Base-by-base conservation (phyloP, 2,113 vertebrate species). In the Ranitomeya variabilis region DNA sequence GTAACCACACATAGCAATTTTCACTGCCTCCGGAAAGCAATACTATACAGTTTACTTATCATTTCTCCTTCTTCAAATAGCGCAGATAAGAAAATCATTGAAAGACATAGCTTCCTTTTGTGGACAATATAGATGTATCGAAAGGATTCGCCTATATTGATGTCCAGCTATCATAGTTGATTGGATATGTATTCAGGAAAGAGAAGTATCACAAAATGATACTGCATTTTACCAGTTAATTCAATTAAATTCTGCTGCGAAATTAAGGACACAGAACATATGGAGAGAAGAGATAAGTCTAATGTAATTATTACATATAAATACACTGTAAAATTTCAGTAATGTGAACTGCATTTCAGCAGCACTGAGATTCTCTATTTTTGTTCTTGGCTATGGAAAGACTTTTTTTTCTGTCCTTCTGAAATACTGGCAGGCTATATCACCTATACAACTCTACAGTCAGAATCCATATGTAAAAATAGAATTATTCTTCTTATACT, bases 281-380 rank as follows among this genome's bases (percentile, higher is more conserved):
- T 88, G 87, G 80, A 88, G 80, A 52, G 55, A 57, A 82, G 87
- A 88, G 87, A 88, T 88, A 88, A 88, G 80, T 88, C 79, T 71
- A 69, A 87, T 74, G 87, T 83, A 88, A 88, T 88, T 83, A 88
- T 76, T 88, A 88, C 57, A 88, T 88, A 83, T 59, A 88, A 81
- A 87, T 87, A 73, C 54, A 80, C 86, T 87, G 86, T 82, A 82
- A 87, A 83, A 83, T 88, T 83, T 88, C 86, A 81, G 78, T 81
- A 87, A 87, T 86, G 85, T 78, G 73, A 86, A 64, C 37, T 62
- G 31, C 85, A 77, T 87, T 87, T 87, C 60, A 83, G 80, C 69
- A 64, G 55, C 19, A 62, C 21, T 73, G 52, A 81, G 66, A 83
- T 78, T 64, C 69, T 37, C 16, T 16, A 88, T 76, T 83, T 88